Conservation (phyloP, 2,113 vertebrate genomes). For the Oceanodroma tethys region DNA sequence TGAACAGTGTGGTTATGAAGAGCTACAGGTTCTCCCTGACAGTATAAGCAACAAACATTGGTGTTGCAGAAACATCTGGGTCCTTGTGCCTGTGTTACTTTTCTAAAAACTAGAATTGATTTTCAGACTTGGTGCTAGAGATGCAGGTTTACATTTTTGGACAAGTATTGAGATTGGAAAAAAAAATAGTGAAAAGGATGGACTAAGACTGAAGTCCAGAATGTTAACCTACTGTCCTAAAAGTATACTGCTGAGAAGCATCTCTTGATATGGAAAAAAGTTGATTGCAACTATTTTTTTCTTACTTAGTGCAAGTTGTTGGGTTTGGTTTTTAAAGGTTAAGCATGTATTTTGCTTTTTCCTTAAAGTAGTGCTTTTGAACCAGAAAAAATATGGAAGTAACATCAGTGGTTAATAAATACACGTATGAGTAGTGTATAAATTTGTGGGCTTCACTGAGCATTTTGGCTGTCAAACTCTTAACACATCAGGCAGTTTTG, state of each 20-base stretch:
- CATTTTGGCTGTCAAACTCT: not conserved
- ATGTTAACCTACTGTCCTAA: not conserved
- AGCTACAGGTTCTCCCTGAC: not conserved
- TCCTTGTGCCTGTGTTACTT: not conserved
- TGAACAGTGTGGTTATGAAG: not conserved
- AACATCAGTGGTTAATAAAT: not conserved
- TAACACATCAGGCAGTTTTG: not conserved
- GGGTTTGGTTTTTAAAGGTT: not conserved
- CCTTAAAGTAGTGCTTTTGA: not conserved
- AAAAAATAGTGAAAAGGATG: not conserved
- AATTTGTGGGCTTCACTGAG: not conserved
- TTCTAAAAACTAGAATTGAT: not conserved
- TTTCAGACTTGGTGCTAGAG: not conserved
- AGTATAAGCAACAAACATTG: not conserved
- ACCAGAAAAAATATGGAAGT: not conserved
- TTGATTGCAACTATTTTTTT: not conserved
- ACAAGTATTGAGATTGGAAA: not conserved
- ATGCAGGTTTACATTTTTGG: not conserved
- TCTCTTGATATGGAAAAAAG: not conserved
- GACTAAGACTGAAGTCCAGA: not conserved
- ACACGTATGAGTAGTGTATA: accelerated
- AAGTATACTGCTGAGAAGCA: not conserved
- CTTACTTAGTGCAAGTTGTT: not conserved
- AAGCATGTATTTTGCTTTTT: not conserved
- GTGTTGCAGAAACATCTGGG: not conserved